These are phyloP conservation scores for Ceyx melanurus DNA, from an alignment of 2,113 vertebrate genomes.

Conservation along the genomic window DNA sequence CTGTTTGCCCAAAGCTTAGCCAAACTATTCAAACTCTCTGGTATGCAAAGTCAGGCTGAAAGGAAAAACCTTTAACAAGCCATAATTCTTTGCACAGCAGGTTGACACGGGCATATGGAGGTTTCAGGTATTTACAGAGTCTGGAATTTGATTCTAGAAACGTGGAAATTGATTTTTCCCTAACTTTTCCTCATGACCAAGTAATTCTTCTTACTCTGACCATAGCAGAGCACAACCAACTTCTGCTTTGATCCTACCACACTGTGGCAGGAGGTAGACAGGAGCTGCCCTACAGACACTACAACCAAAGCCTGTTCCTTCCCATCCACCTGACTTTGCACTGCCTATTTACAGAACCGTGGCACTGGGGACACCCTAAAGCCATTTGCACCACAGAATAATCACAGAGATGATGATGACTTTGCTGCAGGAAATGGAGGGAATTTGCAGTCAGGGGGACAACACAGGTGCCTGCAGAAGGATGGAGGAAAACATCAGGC, in stretches of 20 bases:
- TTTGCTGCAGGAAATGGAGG: not conserved
- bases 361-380: not conserved
- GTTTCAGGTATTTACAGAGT: not conserved
- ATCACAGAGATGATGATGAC: not conserved
- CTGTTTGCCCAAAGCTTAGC: not conserved
- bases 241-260: not conserved
- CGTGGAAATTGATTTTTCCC: not conserved
- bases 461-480: not conserved
- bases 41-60: not conserved
- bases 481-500: not conserved
- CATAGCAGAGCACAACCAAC: not conserved
- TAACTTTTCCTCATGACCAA: not conserved
- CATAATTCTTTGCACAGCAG: not conserved
- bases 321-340: not conserved
- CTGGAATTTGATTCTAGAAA: not conserved
- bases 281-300: not conserved
- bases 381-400: not conserved
- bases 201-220: not conserved
- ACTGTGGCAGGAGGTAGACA: not conserved
- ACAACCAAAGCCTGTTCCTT: not conserved
- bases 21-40: not conserved
- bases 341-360: not conserved
- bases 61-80: not conserved
- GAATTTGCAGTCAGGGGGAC: not conserved
- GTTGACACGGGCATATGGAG: not conserved